Base-by-base conservation (phyloP, 2,113 vertebrate species). In the Bagarius yarrelli region DNA sequence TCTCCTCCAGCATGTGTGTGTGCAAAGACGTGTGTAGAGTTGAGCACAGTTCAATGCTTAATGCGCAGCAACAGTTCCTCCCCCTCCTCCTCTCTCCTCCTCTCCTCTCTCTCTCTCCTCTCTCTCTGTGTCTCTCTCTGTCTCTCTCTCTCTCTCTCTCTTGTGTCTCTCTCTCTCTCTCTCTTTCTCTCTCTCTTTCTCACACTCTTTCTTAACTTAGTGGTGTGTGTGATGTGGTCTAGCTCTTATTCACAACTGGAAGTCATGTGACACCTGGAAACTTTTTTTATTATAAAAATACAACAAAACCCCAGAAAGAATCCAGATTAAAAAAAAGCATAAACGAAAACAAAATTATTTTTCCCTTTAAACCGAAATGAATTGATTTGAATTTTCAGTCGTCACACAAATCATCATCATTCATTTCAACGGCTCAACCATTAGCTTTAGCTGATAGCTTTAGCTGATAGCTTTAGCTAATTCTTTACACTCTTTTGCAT, bases 261-360 rank as follows among this genome's bases (percentile, higher is more conserved):
- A 93, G 89, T 93, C 92, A 93, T 91, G 89, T 93, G 93, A 87
- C 85, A 85, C 83, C 63, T 90, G 90, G 89, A 91, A 94, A 91
- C 75, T 91, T 88, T 82, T 74, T 82, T 77, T 77, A 83, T 80
- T 79, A 71, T 84, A 83, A 76, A 75, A 81, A 80, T 57, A 63
- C 47, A 52, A 76, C 50, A 86, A 89, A 89, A 89, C 76, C 89
- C 88, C 88, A 88, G 83, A 89, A 88, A 87, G 83, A 81, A 85
- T 81, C 85, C 16, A 79, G 14, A 56, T 23, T 78, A 53, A 52
- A 66, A 40, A 63, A 30, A 1, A 18, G 25, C 47, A 11, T 21
- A 52, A 53, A 78, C 2, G 21, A 27, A 72, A 52, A 53, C 44
- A 30, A 36, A 56, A 0, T n/a, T n/a, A n/a, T n/a, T n/a, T n/a